Conservation (phyloP, 2,113 vertebrate species). For the Hemibagrus wyckioides region DNA sequence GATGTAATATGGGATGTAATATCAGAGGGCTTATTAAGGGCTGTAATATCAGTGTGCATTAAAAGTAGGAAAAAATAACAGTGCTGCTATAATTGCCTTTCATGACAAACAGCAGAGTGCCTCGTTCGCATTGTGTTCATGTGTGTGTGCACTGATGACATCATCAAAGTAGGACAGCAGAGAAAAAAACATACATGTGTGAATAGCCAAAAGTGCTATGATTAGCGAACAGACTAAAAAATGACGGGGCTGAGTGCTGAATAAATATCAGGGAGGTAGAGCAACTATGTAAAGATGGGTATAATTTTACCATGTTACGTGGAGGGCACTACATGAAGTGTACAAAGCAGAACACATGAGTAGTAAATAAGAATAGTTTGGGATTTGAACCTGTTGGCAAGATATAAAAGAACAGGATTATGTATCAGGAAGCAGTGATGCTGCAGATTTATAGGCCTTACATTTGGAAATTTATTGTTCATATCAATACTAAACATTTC, state of each 20-base stretch:
- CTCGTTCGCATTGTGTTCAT: background rate
- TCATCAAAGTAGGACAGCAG: background rate
- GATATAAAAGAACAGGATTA: background rate
- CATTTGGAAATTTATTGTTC: background rate
- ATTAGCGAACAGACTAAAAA: background rate
- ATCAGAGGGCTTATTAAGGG: background rate
- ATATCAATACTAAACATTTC: background rate
- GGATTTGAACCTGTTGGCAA: background rate
- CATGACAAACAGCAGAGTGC: background rate
- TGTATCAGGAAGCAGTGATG: background rate
- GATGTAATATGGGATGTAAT: background rate
- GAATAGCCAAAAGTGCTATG: background rate
- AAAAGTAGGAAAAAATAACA: background rate
- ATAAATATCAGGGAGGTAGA: background rate
- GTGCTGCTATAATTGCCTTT: background rate
- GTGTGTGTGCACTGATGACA: background rate
- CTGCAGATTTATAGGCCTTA: background rate
- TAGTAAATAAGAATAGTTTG: background rate
- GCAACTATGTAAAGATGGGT: background rate
- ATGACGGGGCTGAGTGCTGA: background rate
- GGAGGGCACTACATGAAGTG: background rate
- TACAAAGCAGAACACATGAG: background rate
- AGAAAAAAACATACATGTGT: background rate
- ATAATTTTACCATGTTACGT: background rate
- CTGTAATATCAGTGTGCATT: background rate